phyloP scores from a whole-genome alignment of 2,888 invertebrate genomes.

The Quadriops clusia region DNA sequence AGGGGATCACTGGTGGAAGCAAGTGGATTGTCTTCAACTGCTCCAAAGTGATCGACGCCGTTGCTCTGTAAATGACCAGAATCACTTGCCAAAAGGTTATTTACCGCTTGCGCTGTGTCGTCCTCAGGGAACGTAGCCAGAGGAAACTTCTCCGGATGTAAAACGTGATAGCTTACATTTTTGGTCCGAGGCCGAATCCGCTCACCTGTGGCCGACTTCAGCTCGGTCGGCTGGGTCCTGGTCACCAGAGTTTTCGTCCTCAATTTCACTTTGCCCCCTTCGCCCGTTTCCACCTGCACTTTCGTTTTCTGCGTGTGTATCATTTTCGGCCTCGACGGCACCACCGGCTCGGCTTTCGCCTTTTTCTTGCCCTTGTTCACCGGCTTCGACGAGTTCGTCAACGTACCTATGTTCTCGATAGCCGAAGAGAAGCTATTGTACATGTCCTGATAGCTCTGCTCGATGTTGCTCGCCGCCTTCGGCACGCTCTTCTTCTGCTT shows the following conservation, averaged over 20 bases:
- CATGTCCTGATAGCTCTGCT: slow-evolving; percentile 36
- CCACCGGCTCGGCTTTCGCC: slow-evolving; percentile 25
- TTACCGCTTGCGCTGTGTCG: slow-evolving; percentile 28
- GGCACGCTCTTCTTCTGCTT: slow-evolving; percentile 32
- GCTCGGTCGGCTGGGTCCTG: slow-evolving; percentile 39
- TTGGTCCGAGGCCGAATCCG: slow-evolving; percentile 49
- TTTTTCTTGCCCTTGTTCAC: slow-evolving; percentile 32
- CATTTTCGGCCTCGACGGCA: slow-evolving; percentile 56
- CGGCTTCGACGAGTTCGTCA: slow-evolving; percentile 38
- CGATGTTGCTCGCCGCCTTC: slow-evolving; percentile 22
- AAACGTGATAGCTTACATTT: slow-evolving; percentile 50
- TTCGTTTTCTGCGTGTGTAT: slow-evolving; percentile 60
- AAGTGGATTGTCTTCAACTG: slow-evolving; percentile 23
- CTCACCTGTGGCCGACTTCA: slow-evolving; percentile 38
- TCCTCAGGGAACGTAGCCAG: slow-evolving; percentile 41
- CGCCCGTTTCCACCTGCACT: slow-evolving; percentile 37
- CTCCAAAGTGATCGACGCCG: slow-evolving; percentile 15
- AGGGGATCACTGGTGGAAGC: slow-evolving; percentile 20
- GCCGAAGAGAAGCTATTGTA: slow-evolving; percentile 39
- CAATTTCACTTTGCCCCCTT: slow-evolving; percentile 42
- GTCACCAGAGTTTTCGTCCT: slow-evolving; percentile 47
- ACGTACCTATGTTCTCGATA: slow-evolving; percentile 39
- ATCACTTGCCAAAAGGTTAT: slow-evolving; percentile 19
- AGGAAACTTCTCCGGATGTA: slow-evolving; percentile 40
- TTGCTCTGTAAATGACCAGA: slow-evolving; percentile 19